These are phyloP conservation scores for Opisthocomus hoazin DNA, from an alignment of 2,113 vertebrate species.

Conservation along the genomic window DNA sequence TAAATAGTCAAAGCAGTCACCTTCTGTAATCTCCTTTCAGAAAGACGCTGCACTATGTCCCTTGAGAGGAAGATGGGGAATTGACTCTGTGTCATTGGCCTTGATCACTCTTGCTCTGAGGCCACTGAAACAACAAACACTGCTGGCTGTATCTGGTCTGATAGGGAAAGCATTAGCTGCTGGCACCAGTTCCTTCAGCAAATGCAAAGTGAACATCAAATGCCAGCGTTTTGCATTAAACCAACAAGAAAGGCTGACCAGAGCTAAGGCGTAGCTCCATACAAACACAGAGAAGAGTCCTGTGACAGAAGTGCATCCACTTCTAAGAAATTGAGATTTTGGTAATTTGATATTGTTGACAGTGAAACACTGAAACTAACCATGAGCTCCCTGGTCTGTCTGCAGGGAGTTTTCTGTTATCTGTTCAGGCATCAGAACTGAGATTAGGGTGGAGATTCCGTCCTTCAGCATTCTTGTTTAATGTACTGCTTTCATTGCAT, in stretches of 20 bases:
- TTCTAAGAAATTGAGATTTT: background rate
- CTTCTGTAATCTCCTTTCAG: background rate
- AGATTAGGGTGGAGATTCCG: background rate
- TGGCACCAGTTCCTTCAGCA: constrained; percentile 17
- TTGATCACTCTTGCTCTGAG: constrained; percentile 24
- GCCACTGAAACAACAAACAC: constrained; percentile 31
- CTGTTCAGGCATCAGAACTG: background rate
- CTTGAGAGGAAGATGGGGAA: background rate
- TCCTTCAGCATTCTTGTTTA: background rate
- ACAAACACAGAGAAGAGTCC: background rate
- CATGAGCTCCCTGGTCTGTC: background rate
- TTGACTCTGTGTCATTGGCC: constrained; percentile 26
- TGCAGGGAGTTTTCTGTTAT: background rate
- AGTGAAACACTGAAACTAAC: background rate
- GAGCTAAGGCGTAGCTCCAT: background rate
- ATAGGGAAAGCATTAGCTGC: constrained; percentile 26
- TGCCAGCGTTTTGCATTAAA: constrained; percentile 15
- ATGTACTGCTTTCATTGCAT: background rate
- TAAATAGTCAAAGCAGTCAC: background rate
- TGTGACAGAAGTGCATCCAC: background rate
- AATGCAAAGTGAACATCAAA: background rate
- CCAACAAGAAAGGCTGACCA: background rate
- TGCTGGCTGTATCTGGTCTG: constrained; percentile 22
- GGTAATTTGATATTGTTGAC: background rate
- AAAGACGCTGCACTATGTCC: background rate